A percentile compares a stretch with the other conserved stretches of the same genome.
phyloP scores from a whole-genome alignment of 2,113 vertebrate genomes.

The Sus scrofa region DNA sequence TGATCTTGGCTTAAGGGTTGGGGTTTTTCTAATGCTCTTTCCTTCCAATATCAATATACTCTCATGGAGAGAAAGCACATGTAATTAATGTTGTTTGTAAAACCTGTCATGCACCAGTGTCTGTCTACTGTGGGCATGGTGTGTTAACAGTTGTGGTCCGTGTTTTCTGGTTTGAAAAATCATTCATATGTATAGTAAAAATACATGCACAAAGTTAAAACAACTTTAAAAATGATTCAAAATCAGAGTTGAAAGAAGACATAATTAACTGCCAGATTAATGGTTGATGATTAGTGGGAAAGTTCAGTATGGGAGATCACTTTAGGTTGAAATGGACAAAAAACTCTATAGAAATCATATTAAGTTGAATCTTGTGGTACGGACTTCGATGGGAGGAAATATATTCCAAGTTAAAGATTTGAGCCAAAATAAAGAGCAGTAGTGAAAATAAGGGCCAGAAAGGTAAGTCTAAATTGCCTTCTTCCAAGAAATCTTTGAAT shows the following conservation, averaged over 20 bases:
- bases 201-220: neutral
- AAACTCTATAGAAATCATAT: neutral
- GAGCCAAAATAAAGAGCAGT: neutral
- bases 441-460: neutral
- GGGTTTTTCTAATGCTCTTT: neutral
- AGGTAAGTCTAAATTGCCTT: neutral
- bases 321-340: neutral
- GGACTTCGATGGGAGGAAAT: neutral
- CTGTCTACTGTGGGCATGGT: neutral
- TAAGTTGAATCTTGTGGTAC: neutral
- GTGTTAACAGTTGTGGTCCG: neutral
- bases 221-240: neutral
- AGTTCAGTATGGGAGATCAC: constrained; percentile 7
- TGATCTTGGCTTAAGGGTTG: neutral
- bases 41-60: neutral
- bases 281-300: neutral
- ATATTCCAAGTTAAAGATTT: constrained; percentile 9
- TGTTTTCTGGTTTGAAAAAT: neutral
- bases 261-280: neutral
- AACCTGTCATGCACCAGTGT: neutral
- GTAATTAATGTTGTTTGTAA: neutral
- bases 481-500: neutral
- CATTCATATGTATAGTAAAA: neutral
- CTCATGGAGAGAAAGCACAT: neutral
- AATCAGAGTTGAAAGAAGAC: neutral